phyloP scores from a whole-genome alignment of 2,113 vertebrate genomes.

The Hippocampus zosterae region DNA sequence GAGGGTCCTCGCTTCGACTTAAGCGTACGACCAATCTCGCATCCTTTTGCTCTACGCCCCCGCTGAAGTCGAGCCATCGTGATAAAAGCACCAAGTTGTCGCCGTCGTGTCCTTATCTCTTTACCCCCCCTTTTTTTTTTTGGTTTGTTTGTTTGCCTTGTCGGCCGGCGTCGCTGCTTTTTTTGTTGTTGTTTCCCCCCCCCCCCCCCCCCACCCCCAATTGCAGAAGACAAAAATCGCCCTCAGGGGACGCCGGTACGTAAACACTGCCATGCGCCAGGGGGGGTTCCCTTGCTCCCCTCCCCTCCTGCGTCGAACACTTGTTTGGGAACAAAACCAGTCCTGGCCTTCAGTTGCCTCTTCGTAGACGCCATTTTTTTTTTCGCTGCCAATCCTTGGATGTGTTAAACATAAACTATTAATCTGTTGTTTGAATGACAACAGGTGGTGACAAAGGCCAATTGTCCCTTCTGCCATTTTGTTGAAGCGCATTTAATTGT shows the following conservation, averaged over 20 bases:
- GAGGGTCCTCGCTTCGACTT: constrained; percentile 56
- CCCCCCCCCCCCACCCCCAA: no score
- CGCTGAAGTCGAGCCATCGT: constrained; percentile 34
- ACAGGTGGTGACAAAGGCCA: not conserved
- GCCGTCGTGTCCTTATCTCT: constrained; percentile 70
- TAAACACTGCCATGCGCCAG: constrained; percentile 78
- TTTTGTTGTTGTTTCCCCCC: not conserved
- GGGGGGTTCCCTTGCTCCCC: constrained; percentile 40
- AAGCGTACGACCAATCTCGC: not conserved
- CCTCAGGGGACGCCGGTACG: constrained; percentile 53
- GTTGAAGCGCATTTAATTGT: not conserved
- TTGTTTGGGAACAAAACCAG: constrained; percentile 44
- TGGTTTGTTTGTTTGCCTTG: constrained; percentile 40
- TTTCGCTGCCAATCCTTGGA: constrained; percentile 61
- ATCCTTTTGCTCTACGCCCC: constrained; percentile 4
- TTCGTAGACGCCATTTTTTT: constrained; percentile 66
- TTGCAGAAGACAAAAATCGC: constrained; percentile 33
- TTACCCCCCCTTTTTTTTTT: not conserved
- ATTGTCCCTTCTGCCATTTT: not conserved
- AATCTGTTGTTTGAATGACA: not conserved
- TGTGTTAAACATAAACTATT: not conserved
- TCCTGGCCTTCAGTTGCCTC: constrained; percentile 68
- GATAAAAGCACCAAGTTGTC: constrained; percentile 63
- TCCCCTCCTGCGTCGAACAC: constrained; percentile 62
- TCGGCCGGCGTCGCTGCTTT: not conserved